Evolutionary conservation across 2,113 vertebrate species (phyloP).

Genomic region (Oryzias javanicus): DNA sequence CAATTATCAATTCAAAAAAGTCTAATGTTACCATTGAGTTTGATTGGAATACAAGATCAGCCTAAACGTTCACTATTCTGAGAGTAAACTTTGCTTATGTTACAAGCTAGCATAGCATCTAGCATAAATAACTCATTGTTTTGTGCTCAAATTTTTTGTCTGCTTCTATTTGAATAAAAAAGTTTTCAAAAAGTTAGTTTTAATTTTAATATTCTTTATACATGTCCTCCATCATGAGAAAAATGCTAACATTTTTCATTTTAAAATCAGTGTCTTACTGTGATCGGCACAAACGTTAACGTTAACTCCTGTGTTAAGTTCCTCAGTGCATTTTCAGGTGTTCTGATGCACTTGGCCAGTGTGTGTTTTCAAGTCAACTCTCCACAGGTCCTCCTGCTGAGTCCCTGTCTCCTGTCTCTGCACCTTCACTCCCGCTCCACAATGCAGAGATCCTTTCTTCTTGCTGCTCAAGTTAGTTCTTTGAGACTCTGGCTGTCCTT

Average conservation of each 20-base stretch:
- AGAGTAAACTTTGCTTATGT: too few species aligned
- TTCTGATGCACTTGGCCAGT: not conserved
- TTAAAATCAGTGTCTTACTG: not conserved
- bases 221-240: too few species aligned
- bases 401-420: not conserved
- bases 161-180: too few species aligned
- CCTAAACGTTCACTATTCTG: too few species aligned
- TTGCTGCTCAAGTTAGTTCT: not conserved
- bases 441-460: not conserved
- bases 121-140: too few species aligned
- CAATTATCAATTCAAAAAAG: too few species aligned
- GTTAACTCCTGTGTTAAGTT: not conserved
- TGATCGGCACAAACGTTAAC: not conserved
- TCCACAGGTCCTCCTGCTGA: not conserved
- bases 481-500: not conserved
- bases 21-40: too few species aligned
- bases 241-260: not conserved
- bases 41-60: too few species aligned
- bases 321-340: not conserved
- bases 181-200: too few species aligned
- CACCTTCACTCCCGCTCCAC: not conserved
- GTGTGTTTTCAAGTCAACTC: not conserved
- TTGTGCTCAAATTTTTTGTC: too few species aligned
- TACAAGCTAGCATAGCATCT: too few species aligned
- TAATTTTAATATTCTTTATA: too few species aligned